Evolutionary conservation across 2,113 vertebrate genomes (phyloP).

Genomic region (Perccottus glenii): DNA sequence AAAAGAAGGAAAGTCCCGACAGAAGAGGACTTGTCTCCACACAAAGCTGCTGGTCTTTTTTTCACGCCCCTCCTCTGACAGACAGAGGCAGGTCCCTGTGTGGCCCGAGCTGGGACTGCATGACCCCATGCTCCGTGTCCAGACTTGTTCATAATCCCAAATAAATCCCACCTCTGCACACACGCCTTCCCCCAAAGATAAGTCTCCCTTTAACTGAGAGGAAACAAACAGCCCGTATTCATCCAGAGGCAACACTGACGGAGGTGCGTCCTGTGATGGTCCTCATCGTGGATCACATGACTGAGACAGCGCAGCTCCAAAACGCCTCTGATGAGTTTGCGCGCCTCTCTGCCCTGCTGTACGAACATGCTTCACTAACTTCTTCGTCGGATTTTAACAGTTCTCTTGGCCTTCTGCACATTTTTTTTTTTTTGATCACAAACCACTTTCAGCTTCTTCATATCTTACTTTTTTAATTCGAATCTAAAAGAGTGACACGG

Average conservation of each 20-base stretch:
- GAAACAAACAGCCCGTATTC: background rate
- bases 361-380: background rate
- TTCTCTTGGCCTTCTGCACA: background rate
- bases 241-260: background rate
- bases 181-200: background rate
- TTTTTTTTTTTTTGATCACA: too few species aligned
- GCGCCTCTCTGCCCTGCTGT: background rate
- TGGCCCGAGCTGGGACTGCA: background rate
- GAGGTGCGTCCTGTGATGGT: background rate
- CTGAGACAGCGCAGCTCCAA: background rate
- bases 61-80: background rate
- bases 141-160: slow-evolving; percentile 3
- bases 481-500: too few species aligned
- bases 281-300: background rate
- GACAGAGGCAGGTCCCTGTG: background rate
- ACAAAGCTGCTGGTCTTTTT: background rate
- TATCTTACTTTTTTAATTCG: too few species aligned
- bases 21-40: background rate
- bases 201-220: background rate
- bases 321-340: background rate
- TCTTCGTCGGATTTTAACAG: background rate
- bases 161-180: slow-evolving; percentile 1
- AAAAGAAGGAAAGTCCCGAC: background rate
- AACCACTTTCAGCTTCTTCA: too few species aligned
- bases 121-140: background rate